Conservation (phyloP, 2,888 invertebrate genomes). For the Tortricodes alternella region DNA sequence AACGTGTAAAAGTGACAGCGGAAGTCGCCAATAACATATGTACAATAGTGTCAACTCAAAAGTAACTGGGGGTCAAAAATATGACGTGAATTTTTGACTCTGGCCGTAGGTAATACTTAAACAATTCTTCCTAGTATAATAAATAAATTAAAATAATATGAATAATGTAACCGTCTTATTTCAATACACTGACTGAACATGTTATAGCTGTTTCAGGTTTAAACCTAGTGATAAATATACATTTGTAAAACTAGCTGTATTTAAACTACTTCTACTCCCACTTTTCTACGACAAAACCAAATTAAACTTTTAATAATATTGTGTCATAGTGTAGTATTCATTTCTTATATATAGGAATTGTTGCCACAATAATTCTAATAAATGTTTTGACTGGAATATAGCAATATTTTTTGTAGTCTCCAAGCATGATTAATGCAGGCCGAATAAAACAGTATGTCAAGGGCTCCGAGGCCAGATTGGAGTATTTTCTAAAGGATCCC, state of each 20-base stretch:
- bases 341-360: constrained; percentile 24
- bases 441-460: too few species aligned
- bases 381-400: constrained; percentile 51
- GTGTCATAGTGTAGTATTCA: constrained; percentile 17
- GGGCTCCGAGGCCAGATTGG: too few species aligned
- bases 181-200: constrained; percentile 22
- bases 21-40: too few species aligned
- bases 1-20: too few species aligned
- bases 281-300: constrained; percentile 23
- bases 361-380: constrained; percentile 52
- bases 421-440: too few species aligned
- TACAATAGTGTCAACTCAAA: too few species aligned
- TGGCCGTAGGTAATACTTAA: too few species aligned
- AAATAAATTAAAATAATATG: neutral
- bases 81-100: too few species aligned
- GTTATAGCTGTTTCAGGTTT: constrained; percentile 26
- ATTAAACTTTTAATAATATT: neutral
- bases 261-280: neutral
- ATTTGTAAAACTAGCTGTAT: neutral
- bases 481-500: too few species aligned
- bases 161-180: constrained; percentile 2
- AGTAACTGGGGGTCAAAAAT: too few species aligned
- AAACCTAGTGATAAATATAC: constrained; percentile 3
- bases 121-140: too few species aligned
- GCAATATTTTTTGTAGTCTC: too few species aligned